phyloP scores from a whole-genome alignment of 2,888 invertebrate species.

The Lycocerus yunnanus region DNA sequence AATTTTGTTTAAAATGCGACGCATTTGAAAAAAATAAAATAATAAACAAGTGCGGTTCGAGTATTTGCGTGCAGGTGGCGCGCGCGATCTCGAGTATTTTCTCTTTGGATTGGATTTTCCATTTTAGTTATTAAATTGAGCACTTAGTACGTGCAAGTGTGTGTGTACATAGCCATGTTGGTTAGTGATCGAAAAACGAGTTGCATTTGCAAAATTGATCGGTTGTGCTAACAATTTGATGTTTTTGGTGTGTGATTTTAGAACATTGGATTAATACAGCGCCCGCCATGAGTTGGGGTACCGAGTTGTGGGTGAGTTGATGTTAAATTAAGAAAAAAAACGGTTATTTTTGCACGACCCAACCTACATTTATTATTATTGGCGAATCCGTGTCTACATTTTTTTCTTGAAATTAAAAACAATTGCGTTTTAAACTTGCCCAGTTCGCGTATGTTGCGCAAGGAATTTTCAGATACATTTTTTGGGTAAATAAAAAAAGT shows the following conservation, averaged over 20 bases:
- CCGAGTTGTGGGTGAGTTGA: slow-evolving; percentile 56
- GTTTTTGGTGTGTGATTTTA: slow-evolving; percentile 41
- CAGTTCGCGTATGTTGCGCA: not conserved
- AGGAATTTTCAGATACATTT: not conserved
- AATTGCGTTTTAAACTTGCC: not conserved
- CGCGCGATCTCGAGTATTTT: not conserved
- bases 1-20: not conserved
- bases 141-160: slow-evolving; percentile 17
- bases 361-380: slow-evolving; percentile 26
- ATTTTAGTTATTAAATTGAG: slow-evolving; percentile 23
- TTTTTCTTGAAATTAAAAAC: slow-evolving; percentile 9
- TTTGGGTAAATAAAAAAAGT: not conserved
- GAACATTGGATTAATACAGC: slow-evolving; percentile 38
- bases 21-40: not conserved
- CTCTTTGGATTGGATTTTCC: not conserved
- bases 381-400: slow-evolving; percentile 20
- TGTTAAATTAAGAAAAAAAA: slow-evolving; percentile 8
- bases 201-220: slow-evolving; percentile 38
- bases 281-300: slow-evolving; percentile 57
- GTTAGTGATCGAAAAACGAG: slow-evolving; percentile 44
- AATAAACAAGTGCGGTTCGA: not conserved
- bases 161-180: slow-evolving; percentile 45
- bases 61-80: not conserved
- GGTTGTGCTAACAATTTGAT: slow-evolving; percentile 37
- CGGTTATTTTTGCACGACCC: slow-evolving; percentile 23